Evolutionary conservation across 2,797 vertebrate species (phyloP).

Genomic region (Microctenopoma steveboyesi): DNA sequence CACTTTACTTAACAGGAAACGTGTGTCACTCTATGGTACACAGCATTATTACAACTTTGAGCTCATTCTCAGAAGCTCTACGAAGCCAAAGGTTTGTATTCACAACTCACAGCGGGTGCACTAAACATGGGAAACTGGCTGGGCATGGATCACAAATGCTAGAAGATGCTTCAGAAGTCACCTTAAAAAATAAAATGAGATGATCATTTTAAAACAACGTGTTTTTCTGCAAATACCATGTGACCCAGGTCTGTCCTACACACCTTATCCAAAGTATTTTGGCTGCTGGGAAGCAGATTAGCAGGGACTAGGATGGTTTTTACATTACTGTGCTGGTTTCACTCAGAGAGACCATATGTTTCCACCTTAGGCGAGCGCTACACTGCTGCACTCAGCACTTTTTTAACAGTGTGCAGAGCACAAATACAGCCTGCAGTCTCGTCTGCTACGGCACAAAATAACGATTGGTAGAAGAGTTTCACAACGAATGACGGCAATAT

Average conservation of each 20-base stretch:
- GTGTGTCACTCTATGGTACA: constrained; percentile 38
- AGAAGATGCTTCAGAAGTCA: neutral
- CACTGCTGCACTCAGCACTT: constrained; percentile 76
- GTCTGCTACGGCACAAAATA: constrained; percentile 25
- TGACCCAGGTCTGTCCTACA: constrained; percentile 25
- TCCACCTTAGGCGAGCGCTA: constrained; percentile 70
- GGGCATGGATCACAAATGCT: constrained; percentile 2
- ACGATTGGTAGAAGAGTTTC: constrained; percentile 17
- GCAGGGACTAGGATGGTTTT: constrained; percentile 63
- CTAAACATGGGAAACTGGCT: constrained; percentile 23
- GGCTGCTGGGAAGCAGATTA: constrained; percentile 66
- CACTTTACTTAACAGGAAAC: constrained; percentile 31
- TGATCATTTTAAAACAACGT: constrained; percentile 10
- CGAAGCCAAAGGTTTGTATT: constrained; percentile 53
- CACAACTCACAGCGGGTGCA: constrained; percentile 43
- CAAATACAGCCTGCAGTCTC: constrained; percentile 41
- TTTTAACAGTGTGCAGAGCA: constrained; percentile 57
- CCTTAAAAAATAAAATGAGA: neutral
- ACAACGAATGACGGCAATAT: constrained; percentile 36
- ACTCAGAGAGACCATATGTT: constrained; percentile 79
- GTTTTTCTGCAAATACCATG: constrained; percentile 32
- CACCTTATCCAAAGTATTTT: constrained; percentile 54
- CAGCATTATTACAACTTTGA: constrained; percentile 47
- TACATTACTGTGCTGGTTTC: constrained; percentile 75
- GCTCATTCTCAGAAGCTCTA: constrained; percentile 42